Percentiles rank a stretch among this genome's conserved stretches.
These are phyloP conservation scores for Panorpa germanica DNA, from an alignment of 2,888 invertebrate species.

Conservation along the genomic window DNA sequence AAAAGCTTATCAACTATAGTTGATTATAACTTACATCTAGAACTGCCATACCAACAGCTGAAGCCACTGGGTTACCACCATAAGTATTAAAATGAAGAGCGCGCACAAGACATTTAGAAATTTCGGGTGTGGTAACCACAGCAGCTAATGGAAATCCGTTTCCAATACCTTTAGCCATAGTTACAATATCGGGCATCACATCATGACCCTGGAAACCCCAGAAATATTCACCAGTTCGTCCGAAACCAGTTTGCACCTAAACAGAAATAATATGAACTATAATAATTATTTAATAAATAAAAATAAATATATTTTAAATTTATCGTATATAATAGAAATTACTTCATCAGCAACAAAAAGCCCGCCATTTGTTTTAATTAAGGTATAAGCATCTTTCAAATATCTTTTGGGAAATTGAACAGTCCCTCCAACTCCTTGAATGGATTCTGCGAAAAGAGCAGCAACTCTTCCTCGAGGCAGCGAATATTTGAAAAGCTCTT, in stretches of 20 bases:
- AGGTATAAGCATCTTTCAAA: constrained; percentile 57
- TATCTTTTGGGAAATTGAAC: constrained; percentile 86
- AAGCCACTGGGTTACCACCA: constrained; percentile 87
- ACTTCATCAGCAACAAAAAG: constrained; percentile 85
- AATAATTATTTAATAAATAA: constrained; percentile 2
- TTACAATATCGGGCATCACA: constrained; percentile 82
- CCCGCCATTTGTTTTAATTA: constrained; percentile 67
- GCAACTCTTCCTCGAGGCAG: constrained; percentile 64
- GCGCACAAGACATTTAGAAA: constrained; percentile 55
- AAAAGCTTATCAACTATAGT: no score
- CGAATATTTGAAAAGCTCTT: constrained; percentile 53
- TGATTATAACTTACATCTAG: constrained; percentile 51
- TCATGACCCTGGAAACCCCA: constrained; percentile 93
- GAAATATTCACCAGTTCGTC: constrained; percentile 79
- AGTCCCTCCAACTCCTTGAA: constrained; percentile 89
- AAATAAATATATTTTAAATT: no score
- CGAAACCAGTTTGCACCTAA: constrained; percentile 91
- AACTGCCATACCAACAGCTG: constrained; percentile 77
- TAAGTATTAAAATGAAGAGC: constrained; percentile 88
- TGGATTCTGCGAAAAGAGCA: constrained; percentile 85
- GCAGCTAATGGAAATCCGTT: constrained; percentile 95
- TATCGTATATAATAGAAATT: constrained; percentile 14
- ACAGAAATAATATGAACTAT: constrained; percentile 8
- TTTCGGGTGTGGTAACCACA: constrained; percentile 78
- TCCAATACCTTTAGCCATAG: constrained; percentile 88